Percentiles rank a stretch among this genome's conserved stretches.
phyloP scores from a whole-genome alignment of 1,140 invertebrate genomes.

The Nasonia giraulti region DNA sequence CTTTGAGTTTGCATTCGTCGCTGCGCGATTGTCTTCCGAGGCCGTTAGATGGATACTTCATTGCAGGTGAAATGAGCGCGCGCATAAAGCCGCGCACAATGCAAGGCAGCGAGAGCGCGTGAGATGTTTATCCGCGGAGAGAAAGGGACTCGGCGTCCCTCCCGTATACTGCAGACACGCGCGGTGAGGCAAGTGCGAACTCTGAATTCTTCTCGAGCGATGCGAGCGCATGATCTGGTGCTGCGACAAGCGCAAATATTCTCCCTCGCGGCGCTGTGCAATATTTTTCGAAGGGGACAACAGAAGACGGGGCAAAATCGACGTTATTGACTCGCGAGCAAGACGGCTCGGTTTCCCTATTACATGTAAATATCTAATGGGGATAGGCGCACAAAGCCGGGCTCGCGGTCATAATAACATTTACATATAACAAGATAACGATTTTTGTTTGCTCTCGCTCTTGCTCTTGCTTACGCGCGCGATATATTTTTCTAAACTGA shows the following conservation, averaged over 20 bases:
- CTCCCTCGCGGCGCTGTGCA: not conserved
- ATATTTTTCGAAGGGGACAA: not conserved
- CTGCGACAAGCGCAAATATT: constrained; percentile 39
- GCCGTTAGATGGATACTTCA: not conserved
- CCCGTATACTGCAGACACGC: not conserved
- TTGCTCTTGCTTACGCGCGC: too few relatives aligned
- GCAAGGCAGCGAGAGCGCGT: not conserved
- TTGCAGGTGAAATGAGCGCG: constrained; percentile 17
- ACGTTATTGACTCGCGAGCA: constrained; percentile 10
- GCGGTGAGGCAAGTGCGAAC: constrained; percentile 9
- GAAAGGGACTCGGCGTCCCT: not conserved
- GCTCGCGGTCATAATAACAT: constrained; percentile 61
- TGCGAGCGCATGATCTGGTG: constrained; percentile 33
- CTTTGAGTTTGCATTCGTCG: not conserved
- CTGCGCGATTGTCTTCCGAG: not conserved
- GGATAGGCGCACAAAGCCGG: constrained; percentile 30
- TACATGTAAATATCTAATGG: constrained; percentile 61
- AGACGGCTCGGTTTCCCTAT: constrained; percentile 52
- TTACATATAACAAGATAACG: constrained; percentile 72
- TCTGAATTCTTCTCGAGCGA: constrained; percentile 14
- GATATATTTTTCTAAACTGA: constrained; percentile 67
- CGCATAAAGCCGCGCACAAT: constrained; percentile 8
- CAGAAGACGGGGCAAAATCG: constrained; percentile 31
- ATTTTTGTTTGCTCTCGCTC: constrained; percentile 62
- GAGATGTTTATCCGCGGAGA: constrained; percentile 38